Percentiles rank a stretch among this genome's conserved stretches.
Conservation (phyloP, 2,888 invertebrate species). For the Polymixis flavicincta region DNA sequence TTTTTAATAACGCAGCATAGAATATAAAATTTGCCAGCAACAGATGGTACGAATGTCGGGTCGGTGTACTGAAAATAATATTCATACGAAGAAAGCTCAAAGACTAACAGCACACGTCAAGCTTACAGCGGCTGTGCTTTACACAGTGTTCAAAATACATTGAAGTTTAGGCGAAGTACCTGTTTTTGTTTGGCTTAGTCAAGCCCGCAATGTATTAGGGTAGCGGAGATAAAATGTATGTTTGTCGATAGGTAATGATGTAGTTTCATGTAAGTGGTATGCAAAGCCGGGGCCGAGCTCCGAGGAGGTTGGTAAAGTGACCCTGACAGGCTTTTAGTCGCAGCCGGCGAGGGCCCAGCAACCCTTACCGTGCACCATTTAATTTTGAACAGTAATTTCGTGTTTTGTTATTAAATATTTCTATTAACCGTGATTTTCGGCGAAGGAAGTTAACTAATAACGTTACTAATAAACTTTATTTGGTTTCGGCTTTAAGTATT, state of each 20-base stretch:
- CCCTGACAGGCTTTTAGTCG: constrained; percentile 74
- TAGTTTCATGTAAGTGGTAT: constrained; percentile 63
- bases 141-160: constrained; percentile 46
- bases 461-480: constrained; percentile 38
- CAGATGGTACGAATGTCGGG: constrained; percentile 71
- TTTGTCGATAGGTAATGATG: constrained; percentile 55
- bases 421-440: constrained; percentile 49
- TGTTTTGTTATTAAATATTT: constrained; percentile 58
- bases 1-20: constrained; percentile 57
- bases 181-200: constrained; percentile 7
- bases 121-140: constrained; percentile 13
- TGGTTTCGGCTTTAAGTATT: constrained; percentile 3
- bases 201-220: constrained; percentile 51
- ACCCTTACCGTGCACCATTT: constrained; percentile 51
- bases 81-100: constrained; percentile 72
- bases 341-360: constrained; percentile 61
- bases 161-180: constrained; percentile 24
- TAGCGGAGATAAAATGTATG: constrained; percentile 35
- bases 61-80: constrained; percentile 72
- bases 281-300: constrained; percentile 56
- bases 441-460: constrained; percentile 24
- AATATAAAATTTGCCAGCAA: constrained; percentile 65
- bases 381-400: constrained; percentile 58
- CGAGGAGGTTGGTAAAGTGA: constrained; percentile 67
- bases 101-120: constrained; percentile 49